A percentile compares a stretch with the other conserved stretches of the same genome.
These are phyloP conservation scores for Monopis laevigella DNA, from an alignment of 2,888 invertebrate genomes.

Conservation along the genomic window DNA sequence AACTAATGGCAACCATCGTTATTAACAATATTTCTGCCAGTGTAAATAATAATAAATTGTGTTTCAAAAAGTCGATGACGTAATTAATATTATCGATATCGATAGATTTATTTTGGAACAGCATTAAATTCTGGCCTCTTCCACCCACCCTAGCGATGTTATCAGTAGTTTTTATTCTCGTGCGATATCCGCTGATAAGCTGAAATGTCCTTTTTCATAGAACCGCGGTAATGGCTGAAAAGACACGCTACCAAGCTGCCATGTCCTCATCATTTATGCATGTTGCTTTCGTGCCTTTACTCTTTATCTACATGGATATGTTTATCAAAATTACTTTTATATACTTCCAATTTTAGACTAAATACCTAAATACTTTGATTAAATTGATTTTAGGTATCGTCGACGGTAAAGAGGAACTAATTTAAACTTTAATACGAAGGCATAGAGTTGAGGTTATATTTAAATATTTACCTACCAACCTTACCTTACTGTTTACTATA, in stretches of 20 bases:
- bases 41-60: no score
- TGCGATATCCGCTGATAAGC: slow-evolving; percentile 62
- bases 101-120: neutral
- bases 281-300: slow-evolving; percentile 34
- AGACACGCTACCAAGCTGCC: slow-evolving; percentile 44
- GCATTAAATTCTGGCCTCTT: neutral
- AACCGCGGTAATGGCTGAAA: slow-evolving; percentile 55
- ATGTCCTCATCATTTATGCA: slow-evolving; percentile 57
- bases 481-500: no score
- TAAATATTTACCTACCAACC: no score
- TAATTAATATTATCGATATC: slow-evolving; percentile 1
- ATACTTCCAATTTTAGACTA: slow-evolving; percentile 1
- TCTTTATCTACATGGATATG: slow-evolving; percentile 25
- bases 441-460: no score
- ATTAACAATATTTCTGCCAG: no score
- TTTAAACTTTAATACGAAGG: no score
- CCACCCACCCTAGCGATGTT: slow-evolving; percentile 36
- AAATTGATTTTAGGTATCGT: neutral
- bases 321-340: slow-evolving; percentile 6
- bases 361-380: no score
- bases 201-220: slow-evolving; percentile 66
- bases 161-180: slow-evolving; percentile 60
- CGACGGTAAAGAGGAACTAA: no score
- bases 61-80: no score
- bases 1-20: no score